A percentile compares a stretch with the other conserved stretches of the same genome.
phyloP scores from a whole-genome alignment of 2,888 invertebrate genomes.

The Acronicta psi region DNA sequence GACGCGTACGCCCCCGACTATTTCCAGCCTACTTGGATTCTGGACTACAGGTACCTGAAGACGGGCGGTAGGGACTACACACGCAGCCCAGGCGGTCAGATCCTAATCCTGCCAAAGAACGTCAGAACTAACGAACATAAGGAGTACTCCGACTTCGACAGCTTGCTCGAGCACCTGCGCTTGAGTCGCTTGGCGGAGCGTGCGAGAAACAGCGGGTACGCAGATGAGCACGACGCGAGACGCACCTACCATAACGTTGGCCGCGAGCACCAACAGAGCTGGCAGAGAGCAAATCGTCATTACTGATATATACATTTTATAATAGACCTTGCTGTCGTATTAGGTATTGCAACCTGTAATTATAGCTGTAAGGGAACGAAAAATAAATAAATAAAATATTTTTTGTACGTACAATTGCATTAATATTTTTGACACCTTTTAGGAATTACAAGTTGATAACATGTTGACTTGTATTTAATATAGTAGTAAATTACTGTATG shows the following conservation, averaged over 20 bases:
- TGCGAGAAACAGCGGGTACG: constrained; percentile 20
- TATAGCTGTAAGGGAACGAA: no score
- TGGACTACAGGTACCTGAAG: constrained; percentile 82
- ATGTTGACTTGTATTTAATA: no score
- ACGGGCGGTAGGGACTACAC: constrained; percentile 80
- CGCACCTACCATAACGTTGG: constrained; percentile 13
- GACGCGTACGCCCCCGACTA: constrained; percentile 78
- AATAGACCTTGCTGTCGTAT: no score
- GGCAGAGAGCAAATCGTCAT: constrained; percentile 19
- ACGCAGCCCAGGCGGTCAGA: constrained; percentile 78
- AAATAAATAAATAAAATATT: no score
- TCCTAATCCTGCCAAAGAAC: constrained; percentile 76
- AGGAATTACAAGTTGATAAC: no score
- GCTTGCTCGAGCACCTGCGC: constrained; percentile 74
- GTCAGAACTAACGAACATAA: constrained; percentile 67
- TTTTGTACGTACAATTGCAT: no score
- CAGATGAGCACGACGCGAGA: constrained; percentile 25
- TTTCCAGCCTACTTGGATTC: constrained; percentile 73
- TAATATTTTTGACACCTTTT: no score
- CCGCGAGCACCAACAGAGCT: constrained; percentile 25
- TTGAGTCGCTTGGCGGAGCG: constrained; percentile 66
- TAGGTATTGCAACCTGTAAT: no score
- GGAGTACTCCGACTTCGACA: constrained; percentile 73
- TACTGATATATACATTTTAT: constrained; percentile 6
- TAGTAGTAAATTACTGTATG: no score